Conservation (phyloP, 2,888 invertebrate genomes). For the Orthonevra nobilis region DNA sequence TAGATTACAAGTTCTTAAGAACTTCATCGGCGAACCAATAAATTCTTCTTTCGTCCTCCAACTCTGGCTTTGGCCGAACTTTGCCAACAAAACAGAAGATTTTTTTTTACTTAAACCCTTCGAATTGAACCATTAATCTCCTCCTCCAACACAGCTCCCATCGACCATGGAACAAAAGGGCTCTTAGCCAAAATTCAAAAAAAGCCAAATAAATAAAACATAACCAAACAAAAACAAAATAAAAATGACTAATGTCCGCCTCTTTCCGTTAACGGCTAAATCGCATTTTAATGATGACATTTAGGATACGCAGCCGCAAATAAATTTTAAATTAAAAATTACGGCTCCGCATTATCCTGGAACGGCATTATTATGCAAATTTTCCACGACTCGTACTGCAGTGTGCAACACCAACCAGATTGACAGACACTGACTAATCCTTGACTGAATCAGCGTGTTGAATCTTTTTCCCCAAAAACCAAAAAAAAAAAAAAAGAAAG, state of each 20-base stretch:
- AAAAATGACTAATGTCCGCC: constrained; percentile 57
- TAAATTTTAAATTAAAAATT: constrained; percentile 62
- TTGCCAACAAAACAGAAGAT: constrained; percentile 15
- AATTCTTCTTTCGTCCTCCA: constrained; percentile 48
- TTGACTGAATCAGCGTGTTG: constrained; percentile 36
- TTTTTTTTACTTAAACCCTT: constrained; percentile 4
- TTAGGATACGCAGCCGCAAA: constrained; percentile 59
- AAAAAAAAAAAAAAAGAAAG: no score
- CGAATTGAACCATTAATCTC: constrained; percentile 47
- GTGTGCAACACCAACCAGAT: constrained; percentile 6
- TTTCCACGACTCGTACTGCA: background rate
- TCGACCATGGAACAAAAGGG: constrained; percentile 51
- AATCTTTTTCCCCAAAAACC: background rate
- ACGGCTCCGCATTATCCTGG: constrained; percentile 41
- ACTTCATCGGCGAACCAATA: constrained; percentile 47
- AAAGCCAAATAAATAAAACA: no score
- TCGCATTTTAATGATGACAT: constrained; percentile 69
- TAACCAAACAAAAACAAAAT: constrained; percentile 5
- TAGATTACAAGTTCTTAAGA: constrained; percentile 60
- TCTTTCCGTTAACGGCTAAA: constrained; percentile 59
- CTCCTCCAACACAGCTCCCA: constrained; percentile 20
- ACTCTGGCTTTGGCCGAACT: constrained; percentile 15
- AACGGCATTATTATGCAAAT: constrained; percentile 62
- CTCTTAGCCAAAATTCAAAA: constrained; percentile 51
- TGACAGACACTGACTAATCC: constrained; percentile 58